These are phyloP conservation scores for Ditylenchus weischeri DNA, from an alignment of 2,888 invertebrate genomes.

Conservation along the genomic window DNA sequence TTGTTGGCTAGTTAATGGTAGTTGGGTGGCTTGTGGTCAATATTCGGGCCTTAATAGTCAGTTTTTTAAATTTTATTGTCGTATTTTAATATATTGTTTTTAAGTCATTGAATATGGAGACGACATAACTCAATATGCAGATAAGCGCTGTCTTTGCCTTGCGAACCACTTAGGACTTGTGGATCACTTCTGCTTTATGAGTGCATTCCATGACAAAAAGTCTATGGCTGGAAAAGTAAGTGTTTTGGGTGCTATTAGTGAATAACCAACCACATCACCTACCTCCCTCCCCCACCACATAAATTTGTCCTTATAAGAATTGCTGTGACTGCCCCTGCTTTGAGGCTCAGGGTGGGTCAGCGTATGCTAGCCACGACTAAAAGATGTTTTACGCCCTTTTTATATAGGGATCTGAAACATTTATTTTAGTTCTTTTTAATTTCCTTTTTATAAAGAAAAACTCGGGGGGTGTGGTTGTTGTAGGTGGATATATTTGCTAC, in stretches of 20 bases:
- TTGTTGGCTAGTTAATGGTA: slow-evolving; percentile 54
- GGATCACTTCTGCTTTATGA: slow-evolving; percentile 56
- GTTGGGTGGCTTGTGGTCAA: slow-evolving; percentile 50
- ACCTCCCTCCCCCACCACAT: no score
- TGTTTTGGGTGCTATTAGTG: no score
- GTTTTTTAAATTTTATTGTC: background rate
- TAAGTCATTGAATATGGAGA: slow-evolving; percentile 50
- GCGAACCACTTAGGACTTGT: slow-evolving; percentile 55
- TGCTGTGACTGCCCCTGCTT: no score
- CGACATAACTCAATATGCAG: slow-evolving; percentile 37
- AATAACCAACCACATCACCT: no score
- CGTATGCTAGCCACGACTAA: no score
- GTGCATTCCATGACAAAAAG: slow-evolving; percentile 47
- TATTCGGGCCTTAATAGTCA: slow-evolving; percentile 43
- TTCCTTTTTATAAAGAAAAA: no score
- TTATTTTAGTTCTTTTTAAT: no score
- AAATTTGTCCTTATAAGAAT: no score
- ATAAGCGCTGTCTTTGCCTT: slow-evolving; percentile 44
- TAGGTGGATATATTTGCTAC: no score
- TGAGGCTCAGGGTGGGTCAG: no score
- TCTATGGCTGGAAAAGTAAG: slow-evolving; percentile 35
- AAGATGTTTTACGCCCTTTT: background rate
- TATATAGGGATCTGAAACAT: no score
- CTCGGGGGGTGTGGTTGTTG: no score
- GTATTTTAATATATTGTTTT: slow-evolving; percentile 12